These are phyloP conservation scores for Himalopsyche anomala DNA, from an alignment of 2,888 invertebrate genomes.

Conservation along the genomic window DNA sequence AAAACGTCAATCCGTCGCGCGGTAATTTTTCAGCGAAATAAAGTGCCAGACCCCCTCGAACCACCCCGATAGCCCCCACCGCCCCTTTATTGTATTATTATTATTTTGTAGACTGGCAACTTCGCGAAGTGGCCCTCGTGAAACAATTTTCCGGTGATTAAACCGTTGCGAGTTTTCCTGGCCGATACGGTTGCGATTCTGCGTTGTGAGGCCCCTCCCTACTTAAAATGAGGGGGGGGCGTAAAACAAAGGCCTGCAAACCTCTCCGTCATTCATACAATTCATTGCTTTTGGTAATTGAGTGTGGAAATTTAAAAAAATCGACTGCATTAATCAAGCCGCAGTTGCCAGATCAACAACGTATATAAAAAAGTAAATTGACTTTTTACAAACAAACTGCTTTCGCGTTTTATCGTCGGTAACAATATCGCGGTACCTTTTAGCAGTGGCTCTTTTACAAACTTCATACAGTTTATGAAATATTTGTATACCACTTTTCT, in stretches of 20 bases:
- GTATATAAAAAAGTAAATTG: neutral
- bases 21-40: conserved; percentile 60
- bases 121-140: conserved; percentile 41
- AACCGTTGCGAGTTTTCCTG: conserved; percentile 49
- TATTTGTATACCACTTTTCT: too few species aligned
- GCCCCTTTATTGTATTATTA: conserved; percentile 46
- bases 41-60: conserved; percentile 44
- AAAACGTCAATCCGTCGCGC: conserved; percentile 61
- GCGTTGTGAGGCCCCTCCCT: neutral
- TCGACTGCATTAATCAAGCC: neutral
- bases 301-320: conserved; percentile 17
- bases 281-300: conserved; percentile 26
- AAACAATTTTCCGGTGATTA: conserved; percentile 62
- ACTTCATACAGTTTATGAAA: too few species aligned
- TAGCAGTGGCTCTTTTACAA: too few species aligned
- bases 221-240: neutral
- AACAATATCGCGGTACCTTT: too few species aligned
- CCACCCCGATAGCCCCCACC: neutral
- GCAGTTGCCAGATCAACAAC: neutral
- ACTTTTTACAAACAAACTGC: too few species aligned
- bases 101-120: conserved; percentile 28
- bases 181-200: conserved; percentile 16
- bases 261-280: conserved; percentile 25
- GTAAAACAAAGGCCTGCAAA: conserved; percentile 8
- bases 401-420: too few species aligned